A percentile compares a stretch with the other conserved stretches of the same genome.
phyloP scores from a whole-genome alignment of 2,888 invertebrate genomes.

The Ophioninae sp. region DNA sequence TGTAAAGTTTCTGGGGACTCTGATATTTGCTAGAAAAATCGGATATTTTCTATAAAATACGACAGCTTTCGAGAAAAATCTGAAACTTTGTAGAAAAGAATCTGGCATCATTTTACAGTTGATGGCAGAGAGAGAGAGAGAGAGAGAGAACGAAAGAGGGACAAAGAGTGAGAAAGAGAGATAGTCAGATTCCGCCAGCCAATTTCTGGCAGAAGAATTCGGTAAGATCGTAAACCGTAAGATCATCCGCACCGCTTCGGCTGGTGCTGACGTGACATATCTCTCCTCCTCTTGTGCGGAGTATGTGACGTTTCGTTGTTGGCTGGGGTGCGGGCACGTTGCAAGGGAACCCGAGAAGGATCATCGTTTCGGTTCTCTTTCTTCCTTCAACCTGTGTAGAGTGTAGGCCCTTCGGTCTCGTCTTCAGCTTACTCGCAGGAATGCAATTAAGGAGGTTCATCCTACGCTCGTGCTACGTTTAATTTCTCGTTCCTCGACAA shows the following conservation, averaged over 20 bases:
- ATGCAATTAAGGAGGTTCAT: conserved; percentile 72
- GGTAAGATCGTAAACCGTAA: conserved; percentile 26
- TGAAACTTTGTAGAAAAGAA: too few species aligned
- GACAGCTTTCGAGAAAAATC: too few species aligned
- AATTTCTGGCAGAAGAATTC: conserved; percentile 28
- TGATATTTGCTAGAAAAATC: too few species aligned
- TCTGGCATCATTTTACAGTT: too few species aligned
- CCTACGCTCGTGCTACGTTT: conserved; percentile 38
- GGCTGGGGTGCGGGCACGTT: conserved; percentile 13
- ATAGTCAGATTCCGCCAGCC: not conserved
- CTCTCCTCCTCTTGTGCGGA: not conserved
- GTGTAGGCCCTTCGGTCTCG: conserved; percentile 37
- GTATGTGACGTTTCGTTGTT: conserved; percentile 53
- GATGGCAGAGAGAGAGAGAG: too few species aligned
- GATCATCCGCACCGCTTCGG: conserved; percentile 11
- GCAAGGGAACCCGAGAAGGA: not conserved
- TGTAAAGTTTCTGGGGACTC: too few species aligned
- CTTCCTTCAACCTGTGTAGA: not conserved
- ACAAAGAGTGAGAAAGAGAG: not conserved
- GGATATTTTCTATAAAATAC: too few species aligned
- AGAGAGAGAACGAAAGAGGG: not conserved
- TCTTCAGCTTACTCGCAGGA: conserved; percentile 65
- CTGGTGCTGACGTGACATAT: conserved; percentile 21
- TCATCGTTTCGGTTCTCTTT: not conserved
- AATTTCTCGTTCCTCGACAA: conserved; percentile 49